Evolutionary conservation across 1,140 invertebrate species (phyloP), one percentile per base, ranked within the genome.

Genomic region (Drosophila kohkoa): DNA sequence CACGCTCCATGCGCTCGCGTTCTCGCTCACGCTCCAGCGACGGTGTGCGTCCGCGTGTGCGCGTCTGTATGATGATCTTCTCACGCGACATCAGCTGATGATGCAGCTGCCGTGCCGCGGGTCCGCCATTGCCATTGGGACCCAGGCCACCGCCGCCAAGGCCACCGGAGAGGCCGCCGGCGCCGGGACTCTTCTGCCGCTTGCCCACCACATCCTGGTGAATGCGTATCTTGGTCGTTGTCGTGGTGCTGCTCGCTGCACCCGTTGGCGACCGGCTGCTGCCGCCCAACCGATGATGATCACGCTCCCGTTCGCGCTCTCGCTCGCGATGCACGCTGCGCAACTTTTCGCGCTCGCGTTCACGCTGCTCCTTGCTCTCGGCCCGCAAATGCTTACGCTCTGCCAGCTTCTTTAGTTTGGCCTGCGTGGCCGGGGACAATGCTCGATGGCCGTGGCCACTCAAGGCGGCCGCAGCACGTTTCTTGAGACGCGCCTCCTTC

Each of bases 11-110:
- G 0, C 83, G 77, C 52, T 92, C 87, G 3, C 86, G 59, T 13
- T 90, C 78, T 0, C 89, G 58, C n/a, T 90, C 89, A 1, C 81
- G 68, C 35, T 92, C 86, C 16, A 89, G 43, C 1, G 91, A 92
- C 0, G 91, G 91, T 0, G 91, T 92, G 15, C 91, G 82, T 48
- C 83, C 90, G 0, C 91, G 78, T 0, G 91, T 79, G 0, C 91
- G 72, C 1, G 91, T 90, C 58, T 92, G 91, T 15, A 92, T 92
- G 8, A 92, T 92, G 43, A 92, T 92, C 67, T 92, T 92, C 45
- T 92, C 91, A 1, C 91, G 79, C 5, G 91, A 87, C 78, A 92
- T 90, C 5, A 92, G 46, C 52, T 83, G 86, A 49, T 92, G 90
- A 48, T 92, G 91, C 79, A 92, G 75, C 35, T 38, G 35, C 5